Evolutionary conservation across 2,888 invertebrate species (phyloP), one percentile per base, ranked within the genome.

Genomic region (Sialis fuliginosa): DNA sequence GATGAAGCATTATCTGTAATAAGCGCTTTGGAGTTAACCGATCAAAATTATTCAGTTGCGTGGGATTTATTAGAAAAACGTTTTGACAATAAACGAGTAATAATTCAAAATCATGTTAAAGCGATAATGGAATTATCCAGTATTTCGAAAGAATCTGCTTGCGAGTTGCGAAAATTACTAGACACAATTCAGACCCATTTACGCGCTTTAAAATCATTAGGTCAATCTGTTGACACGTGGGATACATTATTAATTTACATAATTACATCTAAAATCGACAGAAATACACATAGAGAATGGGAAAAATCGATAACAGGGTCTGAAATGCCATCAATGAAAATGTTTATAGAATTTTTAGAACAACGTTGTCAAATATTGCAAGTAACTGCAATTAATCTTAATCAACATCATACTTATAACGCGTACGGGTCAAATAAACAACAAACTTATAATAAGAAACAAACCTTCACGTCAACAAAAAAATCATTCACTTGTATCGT

Each of bases 101-200:
- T 57, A 3, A 50, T 55, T 1, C 43, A 54, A 5, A 53, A 46
- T 2, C 55, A 57, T 32, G 39, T 56, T 1, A 51, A 48, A 10
- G 48, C 49, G 5, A 48, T 57, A 22, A 48, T 55, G 10, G 50
- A 55, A 8, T 44, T 52, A 4, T 49, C 52, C 5, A 8, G 8
- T 1, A 32, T 49, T 7, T 39, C 22, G 6, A 47, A 52, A 9
- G 53, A 53, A 49, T 49, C 49, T 6, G 33, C 44, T 4, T n/a
- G 8, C 0, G 44, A 42, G 3, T 46, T 57, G 22, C 42, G 55
- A 10, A 48, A 52, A 30, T 44, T 57, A 1, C 35, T 54, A 1
- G 56, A 57, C 41, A 39, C 47, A 5, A 39, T 54, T 1, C 30
- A 48, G 9, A 55, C 53, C 42, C 56, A 57, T 33, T 22, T 55